Percentiles rank a stretch among this genome's conserved stretches.
phyloP scores from a whole-genome alignment of 2,797 vertebrate genomes.

The Loriculus beryllinus region DNA sequence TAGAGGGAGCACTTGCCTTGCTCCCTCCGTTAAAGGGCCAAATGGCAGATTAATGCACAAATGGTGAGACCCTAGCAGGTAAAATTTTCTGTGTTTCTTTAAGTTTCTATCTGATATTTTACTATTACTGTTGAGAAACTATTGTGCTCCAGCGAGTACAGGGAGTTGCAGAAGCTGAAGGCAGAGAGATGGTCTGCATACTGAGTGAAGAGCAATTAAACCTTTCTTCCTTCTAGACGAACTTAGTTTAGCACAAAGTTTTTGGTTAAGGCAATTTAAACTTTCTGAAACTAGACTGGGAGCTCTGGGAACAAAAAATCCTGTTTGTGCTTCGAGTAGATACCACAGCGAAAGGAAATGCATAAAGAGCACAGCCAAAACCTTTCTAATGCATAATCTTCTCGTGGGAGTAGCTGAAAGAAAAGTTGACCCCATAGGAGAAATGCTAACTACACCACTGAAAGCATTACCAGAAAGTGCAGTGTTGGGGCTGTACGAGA shows the following conservation, averaged over 20 bases:
- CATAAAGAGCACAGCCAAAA: background rate
- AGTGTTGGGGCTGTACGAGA: background rate
- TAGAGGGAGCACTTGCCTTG: background rate
- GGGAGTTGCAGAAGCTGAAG: background rate
- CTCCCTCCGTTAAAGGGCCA: background rate
- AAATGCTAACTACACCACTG: background rate
- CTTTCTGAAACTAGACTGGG: background rate
- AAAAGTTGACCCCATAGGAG: background rate
- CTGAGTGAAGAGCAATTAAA: background rate
- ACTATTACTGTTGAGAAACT: background rate
- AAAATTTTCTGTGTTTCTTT: background rate
- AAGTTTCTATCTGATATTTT: background rate
- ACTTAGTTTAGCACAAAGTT: background rate
- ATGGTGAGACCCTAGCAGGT: background rate
- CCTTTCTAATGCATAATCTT: background rate
- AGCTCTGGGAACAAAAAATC: background rate
- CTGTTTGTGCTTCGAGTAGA: background rate
- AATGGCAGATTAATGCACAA: background rate
- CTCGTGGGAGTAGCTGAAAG: background rate
- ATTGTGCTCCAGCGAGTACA: background rate
- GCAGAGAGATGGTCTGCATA: background rate
- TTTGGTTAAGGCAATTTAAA: background rate
- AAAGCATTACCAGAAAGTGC: background rate
- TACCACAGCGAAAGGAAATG: background rate
- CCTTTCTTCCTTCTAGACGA: background rate